Evolutionary conservation across 2,113 vertebrate species (phyloP).

Genomic region (Tylochromis polylepis): DNA sequence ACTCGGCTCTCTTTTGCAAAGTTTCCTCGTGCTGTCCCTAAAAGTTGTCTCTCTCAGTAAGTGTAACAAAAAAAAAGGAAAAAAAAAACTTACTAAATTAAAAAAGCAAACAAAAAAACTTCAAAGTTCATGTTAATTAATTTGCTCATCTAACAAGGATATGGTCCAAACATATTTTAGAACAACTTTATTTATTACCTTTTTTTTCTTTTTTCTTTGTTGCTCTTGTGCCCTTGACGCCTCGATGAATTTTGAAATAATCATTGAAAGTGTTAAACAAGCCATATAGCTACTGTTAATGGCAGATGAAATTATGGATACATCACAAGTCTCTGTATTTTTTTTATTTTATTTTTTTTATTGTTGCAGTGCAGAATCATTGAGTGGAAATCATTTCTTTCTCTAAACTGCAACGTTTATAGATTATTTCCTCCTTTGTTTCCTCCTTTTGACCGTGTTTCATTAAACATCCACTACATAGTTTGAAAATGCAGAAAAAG

Average conservation of each 20-base stretch:
- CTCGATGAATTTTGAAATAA: background rate
- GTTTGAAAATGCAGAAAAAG: background rate
- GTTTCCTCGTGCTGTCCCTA: background rate
- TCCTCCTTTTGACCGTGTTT: constrained; percentile 32
- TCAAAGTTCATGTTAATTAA: background rate
- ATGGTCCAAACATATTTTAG: background rate
- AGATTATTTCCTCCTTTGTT: constrained; percentile 36
- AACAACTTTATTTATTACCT: background rate
- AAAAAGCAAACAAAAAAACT: too few species aligned
- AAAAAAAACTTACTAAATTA: background rate
- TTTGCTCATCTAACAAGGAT: background rate
- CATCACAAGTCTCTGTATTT: background rate
- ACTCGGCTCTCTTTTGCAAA: background rate
- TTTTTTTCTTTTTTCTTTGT: background rate
- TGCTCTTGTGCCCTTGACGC: background rate
- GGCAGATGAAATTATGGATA: background rate
- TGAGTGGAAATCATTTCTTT: background rate
- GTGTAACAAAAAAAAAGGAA: background rate
- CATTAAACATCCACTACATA: constrained; percentile 25
- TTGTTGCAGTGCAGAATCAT: background rate
- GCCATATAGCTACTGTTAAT: background rate
- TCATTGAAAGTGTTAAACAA: background rate
- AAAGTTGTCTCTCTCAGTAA: background rate
- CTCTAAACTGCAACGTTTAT: constrained; percentile 24
- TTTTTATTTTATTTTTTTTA: too few species aligned